Conservation (phyloP, 2,797 vertebrate genomes). For the Myripristis jacobus region DNA sequence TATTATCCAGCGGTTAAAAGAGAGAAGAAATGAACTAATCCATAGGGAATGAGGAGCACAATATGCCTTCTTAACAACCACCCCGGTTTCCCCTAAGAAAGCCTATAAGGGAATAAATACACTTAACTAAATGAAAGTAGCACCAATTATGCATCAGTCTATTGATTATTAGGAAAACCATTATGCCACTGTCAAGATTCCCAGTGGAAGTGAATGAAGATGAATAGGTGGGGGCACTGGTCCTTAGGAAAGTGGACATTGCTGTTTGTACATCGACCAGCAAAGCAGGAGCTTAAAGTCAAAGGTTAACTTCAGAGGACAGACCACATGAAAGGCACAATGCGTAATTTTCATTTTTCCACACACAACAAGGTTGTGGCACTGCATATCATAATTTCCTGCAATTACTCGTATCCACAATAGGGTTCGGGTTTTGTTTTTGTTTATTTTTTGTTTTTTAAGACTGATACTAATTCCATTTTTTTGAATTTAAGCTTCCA, state of each 20-base stretch:
- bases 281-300: slow-evolving; percentile 1
- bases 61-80: slow-evolving; percentile 46
- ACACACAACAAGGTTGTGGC: background rate
- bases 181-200: slow-evolving; percentile 28
- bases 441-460: too few relatives aligned
- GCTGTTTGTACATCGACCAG: slow-evolving; percentile 3
- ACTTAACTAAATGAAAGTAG: slow-evolving; percentile 57
- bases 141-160: slow-evolving; percentile 44
- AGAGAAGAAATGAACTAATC: slow-evolving; percentile 48
- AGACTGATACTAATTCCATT: too few relatives aligned
- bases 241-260: slow-evolving; percentile 1
- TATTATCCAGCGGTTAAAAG: slow-evolving; percentile 32
- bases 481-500: too few relatives aligned
- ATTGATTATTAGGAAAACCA: slow-evolving; percentile 46
- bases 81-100: slow-evolving; percentile 29
- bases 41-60: slow-evolving; percentile 32
- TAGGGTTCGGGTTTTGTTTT: too few relatives aligned
- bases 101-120: slow-evolving; percentile 28
- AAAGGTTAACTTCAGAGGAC: slow-evolving; percentile 17
- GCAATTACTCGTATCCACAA: background rate
- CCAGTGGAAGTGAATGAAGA: slow-evolving; percentile 8
- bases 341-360: background rate
- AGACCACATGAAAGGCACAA: slow-evolving; percentile 2
- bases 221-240: background rate
- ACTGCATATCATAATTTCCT: slow-evolving; percentile 9